Evolutionary conservation across 2,888 invertebrate species (phyloP).

Genomic region (Sphinx pinastri): DNA sequence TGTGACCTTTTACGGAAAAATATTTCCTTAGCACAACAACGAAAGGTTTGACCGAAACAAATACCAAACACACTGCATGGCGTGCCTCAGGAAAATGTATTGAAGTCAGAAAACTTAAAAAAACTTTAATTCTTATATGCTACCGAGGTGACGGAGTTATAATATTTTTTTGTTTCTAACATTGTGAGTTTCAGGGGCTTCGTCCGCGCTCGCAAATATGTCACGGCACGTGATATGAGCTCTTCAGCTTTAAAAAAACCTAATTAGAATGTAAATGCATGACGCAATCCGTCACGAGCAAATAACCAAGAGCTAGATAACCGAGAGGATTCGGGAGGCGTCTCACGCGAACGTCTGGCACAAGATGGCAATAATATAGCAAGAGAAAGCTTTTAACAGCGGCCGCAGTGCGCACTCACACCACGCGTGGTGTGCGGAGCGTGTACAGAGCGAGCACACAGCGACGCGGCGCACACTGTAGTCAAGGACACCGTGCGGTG

Average conservation of each 20-base stretch:
- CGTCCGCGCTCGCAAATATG: background rate
- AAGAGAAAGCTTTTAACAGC: constrained; percentile 22
- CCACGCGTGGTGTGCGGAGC: constrained; percentile 7
- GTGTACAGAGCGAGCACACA: constrained; percentile 6
- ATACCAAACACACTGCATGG: no score
- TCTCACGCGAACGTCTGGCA: background rate
- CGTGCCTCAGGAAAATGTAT: no score
- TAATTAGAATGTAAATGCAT: background rate
- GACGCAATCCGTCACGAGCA: background rate
- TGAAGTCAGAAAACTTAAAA: no score
- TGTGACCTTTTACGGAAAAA: no score
- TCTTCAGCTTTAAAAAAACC: background rate
- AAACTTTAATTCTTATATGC: no score
- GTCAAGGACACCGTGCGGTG: constrained; percentile 21
- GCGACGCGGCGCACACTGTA: background rate
- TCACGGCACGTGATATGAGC: background rate
- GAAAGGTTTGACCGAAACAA: no score
- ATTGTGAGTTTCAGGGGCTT: background rate
- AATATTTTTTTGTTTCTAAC: no score
- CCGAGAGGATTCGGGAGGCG: background rate
- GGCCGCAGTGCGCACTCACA: constrained; percentile 9
- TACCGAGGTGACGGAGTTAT: no score
- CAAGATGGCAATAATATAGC: constrained; percentile 4
- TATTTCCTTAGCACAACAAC: no score
- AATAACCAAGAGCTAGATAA: background rate